These are phyloP conservation scores for Eupithecia centaureata DNA, from an alignment of 2,888 invertebrate species.

Conservation along the genomic window DNA sequence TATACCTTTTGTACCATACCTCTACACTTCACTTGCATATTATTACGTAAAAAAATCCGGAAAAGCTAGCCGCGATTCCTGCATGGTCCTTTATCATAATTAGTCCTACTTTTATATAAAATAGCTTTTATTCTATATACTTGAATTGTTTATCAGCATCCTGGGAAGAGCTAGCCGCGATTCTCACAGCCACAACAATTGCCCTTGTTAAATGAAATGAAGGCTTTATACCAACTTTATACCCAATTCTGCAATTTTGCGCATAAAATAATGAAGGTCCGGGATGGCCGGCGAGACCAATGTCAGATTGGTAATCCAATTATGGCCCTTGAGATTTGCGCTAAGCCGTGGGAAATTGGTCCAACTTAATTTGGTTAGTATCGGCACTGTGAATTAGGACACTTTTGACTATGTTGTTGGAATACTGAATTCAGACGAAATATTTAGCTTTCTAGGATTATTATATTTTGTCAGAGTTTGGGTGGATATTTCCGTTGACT, in stretches of 20 bases:
- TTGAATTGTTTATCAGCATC: too few species aligned
- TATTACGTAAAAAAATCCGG: too few species aligned
- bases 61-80: too few species aligned
- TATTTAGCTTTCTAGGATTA: background rate
- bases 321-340: conserved; percentile 55
- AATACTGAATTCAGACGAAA: conserved; percentile 11
- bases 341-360: conserved; percentile 43
- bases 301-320: conserved; percentile 55
- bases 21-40: too few species aligned
- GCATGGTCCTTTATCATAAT: too few species aligned
- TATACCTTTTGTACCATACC: too few species aligned
- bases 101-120: too few species aligned
- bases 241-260: conserved; percentile 44
- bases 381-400: conserved; percentile 22
- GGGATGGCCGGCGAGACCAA: conserved; percentile 44
- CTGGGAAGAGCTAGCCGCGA: too few species aligned
- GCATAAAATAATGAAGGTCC: conserved; percentile 49
- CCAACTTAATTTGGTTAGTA: conserved; percentile 40
- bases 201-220: conserved; percentile 49
- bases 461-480: background rate
- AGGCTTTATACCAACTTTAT: conserved; percentile 47
- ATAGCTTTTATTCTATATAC: too few species aligned
- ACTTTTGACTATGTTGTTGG: background rate
- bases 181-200: conserved; percentile 32
- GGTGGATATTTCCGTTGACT: background rate